A percentile compares a stretch with the other conserved stretches of the same genome.
Evolutionary conservation across 2,888 invertebrate species (phyloP).

Genomic region (Prosopocoilus inquinatus): DNA sequence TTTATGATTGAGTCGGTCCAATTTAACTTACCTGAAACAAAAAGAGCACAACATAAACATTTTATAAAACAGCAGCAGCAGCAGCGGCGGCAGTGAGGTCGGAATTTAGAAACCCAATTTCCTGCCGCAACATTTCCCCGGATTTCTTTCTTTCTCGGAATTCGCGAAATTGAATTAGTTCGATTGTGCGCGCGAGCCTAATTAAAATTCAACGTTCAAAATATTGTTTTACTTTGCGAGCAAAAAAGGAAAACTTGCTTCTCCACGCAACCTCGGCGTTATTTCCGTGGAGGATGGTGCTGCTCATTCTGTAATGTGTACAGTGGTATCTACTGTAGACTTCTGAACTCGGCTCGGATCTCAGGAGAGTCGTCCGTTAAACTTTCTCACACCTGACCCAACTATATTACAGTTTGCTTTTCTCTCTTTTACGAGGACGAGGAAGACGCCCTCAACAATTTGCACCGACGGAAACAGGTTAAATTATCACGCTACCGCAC

Average conservation of each 20-base stretch:
- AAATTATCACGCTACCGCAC: background rate
- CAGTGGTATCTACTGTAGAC: conserved; percentile 9
- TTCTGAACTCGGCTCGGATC: conserved; percentile 2
- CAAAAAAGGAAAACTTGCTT: background rate
- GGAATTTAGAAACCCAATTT: too few relatives aligned
- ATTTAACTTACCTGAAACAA: conserved; percentile 33
- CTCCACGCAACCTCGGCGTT: background rate
- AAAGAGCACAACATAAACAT: conserved; percentile 7
- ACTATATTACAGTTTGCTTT: conserved; percentile 15
- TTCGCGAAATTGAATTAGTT: too few relatives aligned
- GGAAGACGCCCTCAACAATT: background rate
- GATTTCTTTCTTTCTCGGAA: too few relatives aligned
- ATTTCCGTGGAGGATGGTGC: conserved; percentile 21
- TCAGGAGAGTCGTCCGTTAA: conserved; percentile 12
- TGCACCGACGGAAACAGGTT: background rate
- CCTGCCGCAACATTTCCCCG: too few relatives aligned
- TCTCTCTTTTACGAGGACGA: conserved; percentile 15
- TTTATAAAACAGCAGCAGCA: background rate
- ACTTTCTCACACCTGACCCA: conserved; percentile 19
- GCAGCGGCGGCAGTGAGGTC: too few relatives aligned
- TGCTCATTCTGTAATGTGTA: conserved; percentile 22
- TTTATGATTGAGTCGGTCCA: conserved; percentile 36
- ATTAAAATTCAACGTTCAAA: too few relatives aligned
- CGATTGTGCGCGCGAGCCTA: too few relatives aligned
- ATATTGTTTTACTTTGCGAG: too few relatives aligned